Evolutionary conservation across 2,888 invertebrate genomes (phyloP), one percentile per base, ranked within the genome.

Genomic region (Cosmorhoe ocellata): DNA sequence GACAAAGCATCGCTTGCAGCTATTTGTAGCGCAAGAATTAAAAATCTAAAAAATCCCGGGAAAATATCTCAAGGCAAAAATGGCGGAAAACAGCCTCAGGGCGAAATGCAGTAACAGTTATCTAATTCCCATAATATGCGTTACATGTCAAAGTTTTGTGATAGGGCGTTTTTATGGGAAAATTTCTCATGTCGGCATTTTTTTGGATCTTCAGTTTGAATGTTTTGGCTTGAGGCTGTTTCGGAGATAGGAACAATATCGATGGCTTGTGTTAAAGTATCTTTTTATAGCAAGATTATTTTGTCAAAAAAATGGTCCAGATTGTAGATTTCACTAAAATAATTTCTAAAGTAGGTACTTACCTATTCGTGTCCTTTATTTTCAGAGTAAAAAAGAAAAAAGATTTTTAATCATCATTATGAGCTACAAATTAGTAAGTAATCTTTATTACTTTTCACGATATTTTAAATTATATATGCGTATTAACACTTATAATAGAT

Each of bases 101-200:
- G 42, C 32, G 28, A 18, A 51, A 43, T 56, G 62, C 71, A 71
- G 76, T 79, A 80, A 73, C 71, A 76, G 77, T 77, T 84, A 87
- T 88, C 84, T 84, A 78, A 83, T 83, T 79, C 84, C 74, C 82
- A 81, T 84, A 85, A 81, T 81, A 83, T 77, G 74, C 80, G 77
- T 80, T 76, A 79, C 80, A 82, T 79, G 85, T 84, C 85, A 86
- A 89, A 88, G 74, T 87, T 85, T 67, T 67, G 65, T 71, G 81
- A 86, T 81, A 82, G 73, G 69, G 68, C 56, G 63, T 64, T 71
- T 76, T 81, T 80, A 76, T 73, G 73, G 59, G 56, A 56, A 8
- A 50, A 58, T 59, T 61, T 71, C 71, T 67, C 71, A 59, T 63
- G 73, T 27, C 61, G 61, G 56, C 61, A 41, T 74, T 81, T 77